Percentiles rank a stretch among this genome's conserved stretches.
Conservation (phyloP, 2,888 invertebrate species). For the Erebia ligea region DNA sequence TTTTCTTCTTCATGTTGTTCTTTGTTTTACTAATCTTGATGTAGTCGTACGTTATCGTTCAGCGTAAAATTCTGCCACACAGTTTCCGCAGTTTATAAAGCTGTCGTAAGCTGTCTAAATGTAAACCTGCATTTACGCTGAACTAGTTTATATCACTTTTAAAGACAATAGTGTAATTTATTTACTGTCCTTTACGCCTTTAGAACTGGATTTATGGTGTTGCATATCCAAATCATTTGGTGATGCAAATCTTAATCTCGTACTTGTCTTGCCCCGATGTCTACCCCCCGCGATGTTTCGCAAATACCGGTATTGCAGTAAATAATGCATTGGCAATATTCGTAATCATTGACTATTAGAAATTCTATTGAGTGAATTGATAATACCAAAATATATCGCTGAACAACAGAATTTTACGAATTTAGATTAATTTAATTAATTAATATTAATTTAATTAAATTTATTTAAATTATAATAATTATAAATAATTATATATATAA, state of each 20-base stretch:
- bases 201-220: constrained; percentile 21
- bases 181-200: constrained; percentile 24
- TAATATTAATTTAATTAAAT: no score
- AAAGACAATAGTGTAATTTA: constrained; percentile 28
- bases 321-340: constrained; percentile 2
- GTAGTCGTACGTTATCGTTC: no score
- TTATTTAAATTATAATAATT: no score
- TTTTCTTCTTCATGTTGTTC: no score
- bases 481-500: no score
- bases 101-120: neutral
- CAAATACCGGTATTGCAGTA: constrained; percentile 5
- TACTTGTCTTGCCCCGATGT: constrained; percentile 12
- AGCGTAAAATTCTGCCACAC: no score
- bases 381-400: no score
- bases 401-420: no score
- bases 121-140: constrained; percentile 7
- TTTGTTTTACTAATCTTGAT: no score
- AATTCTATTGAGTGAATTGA: neutral
- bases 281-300: constrained; percentile 17
- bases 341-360: neutral
- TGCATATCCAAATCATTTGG: no score
- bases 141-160: constrained; percentile 28
- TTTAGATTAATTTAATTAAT: no score
- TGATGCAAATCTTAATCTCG: constrained; percentile 24
- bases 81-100: neutral